A percentile compares a stretch with the other conserved stretches of the same genome.
phyloP scores from a whole-genome alignment of 2,113 vertebrate species.

The Illadopsis cleaveri region DNA sequence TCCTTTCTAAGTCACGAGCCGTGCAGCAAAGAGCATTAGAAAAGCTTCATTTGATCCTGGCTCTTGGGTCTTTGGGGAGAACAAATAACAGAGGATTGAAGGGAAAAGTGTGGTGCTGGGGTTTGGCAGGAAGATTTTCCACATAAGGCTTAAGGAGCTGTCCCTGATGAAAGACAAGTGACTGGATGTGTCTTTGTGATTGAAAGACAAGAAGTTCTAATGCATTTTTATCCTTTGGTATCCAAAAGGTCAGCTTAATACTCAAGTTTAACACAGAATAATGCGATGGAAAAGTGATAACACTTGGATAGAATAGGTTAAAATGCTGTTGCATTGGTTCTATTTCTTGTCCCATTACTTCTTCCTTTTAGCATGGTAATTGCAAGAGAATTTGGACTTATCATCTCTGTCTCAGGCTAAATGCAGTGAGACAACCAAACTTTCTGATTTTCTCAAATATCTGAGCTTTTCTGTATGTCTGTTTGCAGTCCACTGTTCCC shows the following conservation, averaged over 20 bases:
- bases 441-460: background rate
- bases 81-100: conserved; percentile 45
- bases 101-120: background rate
- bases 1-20: conserved; percentile 7
- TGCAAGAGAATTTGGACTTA: background rate
- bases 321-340: background rate
- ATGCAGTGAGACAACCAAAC: background rate
- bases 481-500: background rate
- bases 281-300: background rate
- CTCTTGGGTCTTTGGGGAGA: conserved; percentile 22
- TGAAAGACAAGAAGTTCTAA: background rate
- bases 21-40: background rate
- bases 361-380: background rate
- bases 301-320: background rate
- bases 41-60: conserved; percentile 39
- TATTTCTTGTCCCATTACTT: background rate
- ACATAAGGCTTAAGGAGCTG: conserved; percentile 4
- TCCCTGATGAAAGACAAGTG: background rate
- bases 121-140: conserved; percentile 9
- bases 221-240: background rate
- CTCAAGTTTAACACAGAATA: background rate
- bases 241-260: background rate
- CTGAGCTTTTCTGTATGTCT: background rate
- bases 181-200: background rate
- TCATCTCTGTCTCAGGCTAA: background rate